phyloP scores from a whole-genome alignment of 2,888 invertebrate species.

The Lypha dubia region DNA sequence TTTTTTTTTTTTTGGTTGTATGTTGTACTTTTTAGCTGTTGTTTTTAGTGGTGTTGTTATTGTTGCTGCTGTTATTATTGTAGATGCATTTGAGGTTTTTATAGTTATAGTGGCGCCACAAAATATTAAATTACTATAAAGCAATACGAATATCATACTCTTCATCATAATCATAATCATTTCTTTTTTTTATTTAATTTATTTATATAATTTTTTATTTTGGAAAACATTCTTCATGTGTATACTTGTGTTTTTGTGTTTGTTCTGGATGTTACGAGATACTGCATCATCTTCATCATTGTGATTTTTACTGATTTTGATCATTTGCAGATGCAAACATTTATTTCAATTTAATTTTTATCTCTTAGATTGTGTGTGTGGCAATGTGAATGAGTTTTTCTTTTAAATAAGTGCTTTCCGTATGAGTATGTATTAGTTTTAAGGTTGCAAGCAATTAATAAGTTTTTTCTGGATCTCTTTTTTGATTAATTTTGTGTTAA shows the following conservation, averaged over 20 bases:
- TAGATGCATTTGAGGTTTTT: constrained; percentile 74
- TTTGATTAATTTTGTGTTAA: background rate
- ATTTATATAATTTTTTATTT: constrained; percentile 17
- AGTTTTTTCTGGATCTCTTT: constrained; percentile 12
- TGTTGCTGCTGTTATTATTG: constrained; percentile 65
- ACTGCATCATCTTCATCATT: constrained; percentile 56
- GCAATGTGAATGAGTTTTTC: background rate
- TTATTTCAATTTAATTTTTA: constrained; percentile 34
- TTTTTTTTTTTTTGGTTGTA: constrained; percentile 28
- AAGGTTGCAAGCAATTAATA: constrained; percentile 25
- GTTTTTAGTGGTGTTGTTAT: constrained; percentile 51
- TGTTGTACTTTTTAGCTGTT: constrained; percentile 42
- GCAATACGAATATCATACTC: constrained; percentile 58
- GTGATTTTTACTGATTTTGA: constrained; percentile 61
- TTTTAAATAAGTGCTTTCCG: constrained; percentile 31
- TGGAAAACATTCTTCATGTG: constrained; percentile 54
- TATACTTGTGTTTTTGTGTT: background rate
- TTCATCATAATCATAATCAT: constrained; percentile 41
- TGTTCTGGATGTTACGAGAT: constrained; percentile 31
- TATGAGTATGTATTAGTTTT: background rate
- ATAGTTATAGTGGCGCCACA: constrained; percentile 82
- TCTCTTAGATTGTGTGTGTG: constrained; percentile 47
- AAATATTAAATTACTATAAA: constrained; percentile 81
- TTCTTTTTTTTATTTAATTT: constrained; percentile 36
- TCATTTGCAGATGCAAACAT: constrained; percentile 58